Percentiles rank a stretch among this genome's conserved stretches.
Evolutionary conservation across 2,797 vertebrate species (phyloP).

Genomic region (Paramormyrops hopkinsi): DNA sequence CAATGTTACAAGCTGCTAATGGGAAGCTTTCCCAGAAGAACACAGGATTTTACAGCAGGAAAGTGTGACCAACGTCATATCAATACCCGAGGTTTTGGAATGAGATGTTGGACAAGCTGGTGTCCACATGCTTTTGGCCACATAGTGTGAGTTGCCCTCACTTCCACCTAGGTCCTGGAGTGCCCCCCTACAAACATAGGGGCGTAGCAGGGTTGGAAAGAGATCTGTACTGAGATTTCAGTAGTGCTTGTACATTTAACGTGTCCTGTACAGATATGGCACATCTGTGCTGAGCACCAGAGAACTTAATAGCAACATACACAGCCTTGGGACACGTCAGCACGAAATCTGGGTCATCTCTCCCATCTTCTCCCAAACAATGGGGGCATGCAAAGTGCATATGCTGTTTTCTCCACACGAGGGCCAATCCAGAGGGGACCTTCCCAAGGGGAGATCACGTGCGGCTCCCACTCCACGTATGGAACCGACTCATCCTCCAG

Average conservation of each 20-base stretch:
- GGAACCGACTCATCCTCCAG: neutral
- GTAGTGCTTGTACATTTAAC: neutral
- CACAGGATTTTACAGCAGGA: neutral
- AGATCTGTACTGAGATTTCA: neutral
- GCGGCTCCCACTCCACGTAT: neutral
- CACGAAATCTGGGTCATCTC: neutral
- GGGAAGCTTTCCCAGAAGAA: neutral
- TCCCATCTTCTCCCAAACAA: neutral
- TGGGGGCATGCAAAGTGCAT: neutral
- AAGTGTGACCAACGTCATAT: neutral
- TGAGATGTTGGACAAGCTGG: neutral
- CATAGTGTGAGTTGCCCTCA: neutral
- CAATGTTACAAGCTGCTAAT: neutral
- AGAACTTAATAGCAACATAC: neutral
- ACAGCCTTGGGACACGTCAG: neutral
- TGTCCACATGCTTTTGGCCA: neutral
- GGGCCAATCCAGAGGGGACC: neutral
- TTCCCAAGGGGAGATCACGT: neutral
- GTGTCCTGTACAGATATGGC: neutral
- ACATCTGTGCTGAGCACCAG: neutral
- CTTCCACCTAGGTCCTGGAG: neutral
- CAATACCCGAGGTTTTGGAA: neutral
- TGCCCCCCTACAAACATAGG: neutral
- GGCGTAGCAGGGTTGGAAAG: neutral
- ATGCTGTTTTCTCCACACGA: neutral